Evolutionary conservation across 2,113 vertebrate species (phyloP), one percentile per base, ranked within the genome.

Genomic region (Catharus bicknelli): DNA sequence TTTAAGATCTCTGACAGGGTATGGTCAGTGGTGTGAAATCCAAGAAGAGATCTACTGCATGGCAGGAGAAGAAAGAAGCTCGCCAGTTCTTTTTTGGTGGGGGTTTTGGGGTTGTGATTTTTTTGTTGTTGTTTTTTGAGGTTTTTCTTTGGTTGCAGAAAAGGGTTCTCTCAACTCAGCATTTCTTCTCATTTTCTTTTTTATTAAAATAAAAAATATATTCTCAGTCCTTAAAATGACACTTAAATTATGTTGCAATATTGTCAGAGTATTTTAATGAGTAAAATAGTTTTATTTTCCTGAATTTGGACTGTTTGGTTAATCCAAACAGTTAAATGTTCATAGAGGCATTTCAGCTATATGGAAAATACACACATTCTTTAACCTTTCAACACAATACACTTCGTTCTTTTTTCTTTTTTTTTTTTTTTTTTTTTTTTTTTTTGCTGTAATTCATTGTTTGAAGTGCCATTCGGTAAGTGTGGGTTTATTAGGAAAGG

Each of bases 61-160:
- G 70, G 93, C 45, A 92, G 75, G 90, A 93, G 70, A 96, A 96
- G 89, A 96, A 88, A 95, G 86, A 74, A 95, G n/a, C 70, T 90
- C 86, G 38, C 66, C 66, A 61, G 63, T 92, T 90, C 34, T 81
- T 87, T 42, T 55, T 67, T 42, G 32, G 32, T 83, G 26, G 22
- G 3, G 1, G 42, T 51, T 59, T 73, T 54, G 36, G 38, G 36
- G 73, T n/a, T 51, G 29, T 53, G 29, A 23, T 11, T 51, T 67
- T 48, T 11, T 40, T 70, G 18, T 26, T 25, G 23, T 13, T 10
- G 19, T 47, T 47, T 61, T 69, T 75, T 69, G 3, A 16, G 15
- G 36, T 30, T 3, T 27, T 32, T 69, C 54, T 83, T 79, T 83
- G 1, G 3, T 75, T 67, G 67, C 40, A 78, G 62, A 54, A 87